Evolutionary conservation across 2,113 vertebrate genomes (phyloP).

Genomic region (Tragelaphus strepsiceros): DNA sequence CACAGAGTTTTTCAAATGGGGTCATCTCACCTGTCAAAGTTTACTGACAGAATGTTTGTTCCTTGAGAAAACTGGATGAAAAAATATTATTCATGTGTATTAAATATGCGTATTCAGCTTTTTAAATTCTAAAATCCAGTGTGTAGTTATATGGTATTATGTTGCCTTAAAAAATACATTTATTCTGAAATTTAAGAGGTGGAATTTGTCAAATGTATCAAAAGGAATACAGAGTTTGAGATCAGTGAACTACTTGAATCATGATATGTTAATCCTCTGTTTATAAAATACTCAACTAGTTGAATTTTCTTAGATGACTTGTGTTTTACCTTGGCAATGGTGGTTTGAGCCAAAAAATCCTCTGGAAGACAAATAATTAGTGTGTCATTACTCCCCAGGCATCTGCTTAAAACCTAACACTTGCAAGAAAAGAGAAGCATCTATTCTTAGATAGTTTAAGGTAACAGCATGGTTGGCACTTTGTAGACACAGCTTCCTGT

Average conservation of each 20-base stretch:
- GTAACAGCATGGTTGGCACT: background rate
- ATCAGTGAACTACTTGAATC: background rate
- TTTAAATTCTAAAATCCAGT: slow-evolving; percentile 13
- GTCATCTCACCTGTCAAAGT: background rate
- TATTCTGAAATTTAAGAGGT: slow-evolving; percentile 40
- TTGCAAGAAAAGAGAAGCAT: background rate
- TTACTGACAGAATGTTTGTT: background rate
- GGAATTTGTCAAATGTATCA: slow-evolving; percentile 7
- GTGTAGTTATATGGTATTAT: background rate
- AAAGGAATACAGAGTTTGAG: background rate
- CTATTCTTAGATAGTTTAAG: background rate
- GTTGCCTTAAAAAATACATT: slow-evolving; percentile 13
- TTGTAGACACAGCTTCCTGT: background rate
- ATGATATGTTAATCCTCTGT: background rate
- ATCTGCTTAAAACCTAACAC: background rate
- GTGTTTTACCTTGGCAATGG: background rate
- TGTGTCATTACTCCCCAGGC: background rate
- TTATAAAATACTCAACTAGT: slow-evolving; percentile 11
- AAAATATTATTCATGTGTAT: background rate
- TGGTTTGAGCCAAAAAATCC: background rate
- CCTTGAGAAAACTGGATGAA: background rate
- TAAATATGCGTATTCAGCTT: background rate
- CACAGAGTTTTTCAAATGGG: background rate
- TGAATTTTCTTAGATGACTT: background rate
- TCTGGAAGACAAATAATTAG: background rate